These are phyloP conservation scores for Bothrops jararaca DNA, from an alignment of 2,113 vertebrate genomes.

Conservation along the genomic window DNA sequence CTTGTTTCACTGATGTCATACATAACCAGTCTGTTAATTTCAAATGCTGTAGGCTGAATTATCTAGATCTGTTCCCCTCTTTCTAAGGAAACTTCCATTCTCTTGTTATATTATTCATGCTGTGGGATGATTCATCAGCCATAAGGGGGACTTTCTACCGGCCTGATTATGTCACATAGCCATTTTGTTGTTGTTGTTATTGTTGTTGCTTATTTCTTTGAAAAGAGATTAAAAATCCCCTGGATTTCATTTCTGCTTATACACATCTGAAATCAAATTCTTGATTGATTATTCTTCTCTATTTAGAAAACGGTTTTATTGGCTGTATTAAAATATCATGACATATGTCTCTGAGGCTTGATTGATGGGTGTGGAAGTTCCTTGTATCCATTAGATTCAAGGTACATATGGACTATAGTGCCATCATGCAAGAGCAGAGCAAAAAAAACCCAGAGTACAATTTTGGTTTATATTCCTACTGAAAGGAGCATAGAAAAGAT, in stretches of 20 bases:
- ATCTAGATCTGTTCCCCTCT: neutral
- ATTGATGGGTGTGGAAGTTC: neutral
- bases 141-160: neutral
- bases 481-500: neutral
- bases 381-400: neutral
- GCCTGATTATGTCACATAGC: neutral
- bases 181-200: neutral
- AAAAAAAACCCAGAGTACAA: neutral
- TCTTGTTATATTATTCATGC: neutral
- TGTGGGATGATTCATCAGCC: too few relatives aligned
- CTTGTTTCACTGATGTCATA: neutral
- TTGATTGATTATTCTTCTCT: neutral
- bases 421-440: neutral
- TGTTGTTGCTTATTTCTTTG: neutral
- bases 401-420: neutral
- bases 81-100: neutral
- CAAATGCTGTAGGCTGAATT: neutral
- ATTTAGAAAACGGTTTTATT: neutral
- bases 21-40: neutral
- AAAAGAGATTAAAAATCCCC: neutral
- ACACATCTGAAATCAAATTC: neutral
- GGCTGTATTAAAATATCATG: neutral
- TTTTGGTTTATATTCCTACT: neutral
- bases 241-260: neutral
- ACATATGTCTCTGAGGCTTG: neutral